A percentile compares a stretch with the other conserved stretches of the same genome.
These are phyloP conservation scores for Vicugna pacos DNA, from an alignment of 2,113 vertebrate species.

Conservation along the genomic window DNA sequence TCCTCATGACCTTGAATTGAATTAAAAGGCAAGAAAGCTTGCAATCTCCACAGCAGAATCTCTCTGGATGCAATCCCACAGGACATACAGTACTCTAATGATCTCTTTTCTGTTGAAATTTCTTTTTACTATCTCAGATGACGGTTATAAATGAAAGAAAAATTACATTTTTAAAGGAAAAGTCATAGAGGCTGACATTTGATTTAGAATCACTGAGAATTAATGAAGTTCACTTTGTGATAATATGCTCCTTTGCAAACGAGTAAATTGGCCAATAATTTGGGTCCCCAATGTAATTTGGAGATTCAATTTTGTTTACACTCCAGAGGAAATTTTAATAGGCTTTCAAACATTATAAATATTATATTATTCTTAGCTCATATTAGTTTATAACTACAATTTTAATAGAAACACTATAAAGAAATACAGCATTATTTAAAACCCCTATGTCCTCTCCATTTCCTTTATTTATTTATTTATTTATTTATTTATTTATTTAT, in stretches of 20 bases:
- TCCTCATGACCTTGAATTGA: slow-evolving; percentile 52
- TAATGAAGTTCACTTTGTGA: slow-evolving; percentile 63
- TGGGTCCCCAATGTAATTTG: slow-evolving; percentile 34
- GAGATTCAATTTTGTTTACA: slow-evolving; percentile 63
- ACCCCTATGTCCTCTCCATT: not conserved
- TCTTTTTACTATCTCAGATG: slow-evolving; percentile 50
- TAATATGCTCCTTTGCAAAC: slow-evolving; percentile 27
- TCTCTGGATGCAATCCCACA: not conserved
- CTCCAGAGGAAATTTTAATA: slow-evolving; percentile 1
- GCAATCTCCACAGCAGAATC: not conserved
- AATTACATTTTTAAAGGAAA: slow-evolving; percentile 50
- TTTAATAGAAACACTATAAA: slow-evolving; percentile 45
- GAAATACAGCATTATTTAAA: not conserved
- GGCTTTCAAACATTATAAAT: not conserved
- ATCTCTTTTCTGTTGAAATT: slow-evolving; percentile 49
- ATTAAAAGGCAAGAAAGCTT: slow-evolving; percentile 44
- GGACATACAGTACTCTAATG: slow-evolving; percentile 43
- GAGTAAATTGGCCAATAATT: slow-evolving; percentile 37
- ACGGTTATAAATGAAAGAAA: slow-evolving; percentile 64
- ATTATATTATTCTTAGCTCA: slow-evolving; percentile 26
- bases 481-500: not conserved
- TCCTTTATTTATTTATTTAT: no score
- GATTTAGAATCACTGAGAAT: slow-evolving; percentile 62
- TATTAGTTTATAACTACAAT: slow-evolving; percentile 4
- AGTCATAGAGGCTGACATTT: slow-evolving; percentile 56